phyloP scores from a whole-genome alignment of 2,797 vertebrate species.

The Sciurus vulgaris region DNA sequence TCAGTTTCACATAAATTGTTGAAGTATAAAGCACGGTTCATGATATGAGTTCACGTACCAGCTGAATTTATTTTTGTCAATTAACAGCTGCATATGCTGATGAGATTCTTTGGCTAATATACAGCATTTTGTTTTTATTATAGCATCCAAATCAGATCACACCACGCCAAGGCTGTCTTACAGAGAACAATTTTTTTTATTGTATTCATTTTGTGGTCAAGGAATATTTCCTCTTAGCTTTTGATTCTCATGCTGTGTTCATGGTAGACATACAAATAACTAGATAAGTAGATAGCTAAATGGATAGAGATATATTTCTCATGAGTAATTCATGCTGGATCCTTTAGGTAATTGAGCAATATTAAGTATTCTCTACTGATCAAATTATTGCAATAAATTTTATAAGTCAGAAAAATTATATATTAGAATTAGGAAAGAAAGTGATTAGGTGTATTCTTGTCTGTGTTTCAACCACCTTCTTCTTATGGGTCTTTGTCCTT shows the following conservation, averaged over 20 bases:
- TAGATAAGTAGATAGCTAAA: neutral
- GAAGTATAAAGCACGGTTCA: slow-evolving; percentile 25
- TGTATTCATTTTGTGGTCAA: slow-evolving; percentile 15
- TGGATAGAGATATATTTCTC: neutral
- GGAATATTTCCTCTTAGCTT: slow-evolving; percentile 49
- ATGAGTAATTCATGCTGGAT: neutral
- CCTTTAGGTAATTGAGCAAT: neutral
- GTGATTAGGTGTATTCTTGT: neutral
- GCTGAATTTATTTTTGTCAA: slow-evolving; percentile 73
- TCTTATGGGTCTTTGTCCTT: neutral
- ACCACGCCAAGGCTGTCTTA: neutral
- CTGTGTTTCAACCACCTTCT: neutral
- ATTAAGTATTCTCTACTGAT: neutral
- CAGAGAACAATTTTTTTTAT: slow-evolving; percentile 52
- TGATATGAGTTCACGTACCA: slow-evolving; percentile 47
- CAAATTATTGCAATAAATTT: slow-evolving; percentile 31
- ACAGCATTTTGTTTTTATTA: slow-evolving; percentile 33
- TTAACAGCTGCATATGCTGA: slow-evolving; percentile 67
- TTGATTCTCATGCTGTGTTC: slow-evolving; percentile 14
- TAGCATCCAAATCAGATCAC: slow-evolving; percentile 12
- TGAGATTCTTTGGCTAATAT: slow-evolving; percentile 60
- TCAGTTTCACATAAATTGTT: slow-evolving; percentile 48
- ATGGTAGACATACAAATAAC: neutral
- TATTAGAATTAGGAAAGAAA: neutral
- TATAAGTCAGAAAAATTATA: slow-evolving; percentile 12